phyloP scores from a whole-genome alignment of 2,888 invertebrate species.

The Calameuta pallipes region DNA sequence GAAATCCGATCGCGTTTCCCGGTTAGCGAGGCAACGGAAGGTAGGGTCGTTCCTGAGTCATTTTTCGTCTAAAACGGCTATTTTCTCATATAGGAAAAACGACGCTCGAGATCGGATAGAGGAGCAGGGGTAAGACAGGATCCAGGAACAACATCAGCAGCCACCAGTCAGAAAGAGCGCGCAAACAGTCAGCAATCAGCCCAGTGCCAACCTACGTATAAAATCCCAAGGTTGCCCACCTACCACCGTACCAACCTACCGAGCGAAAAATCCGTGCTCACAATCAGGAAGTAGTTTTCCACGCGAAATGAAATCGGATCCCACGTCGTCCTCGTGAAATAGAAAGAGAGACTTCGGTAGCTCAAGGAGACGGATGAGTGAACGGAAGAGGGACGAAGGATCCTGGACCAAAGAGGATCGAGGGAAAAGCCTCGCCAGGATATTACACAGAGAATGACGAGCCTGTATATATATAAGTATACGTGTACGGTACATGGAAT shows the following conservation, averaged over 20 bases:
- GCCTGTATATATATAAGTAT: too few relatives aligned
- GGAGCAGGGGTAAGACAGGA: too few relatives aligned
- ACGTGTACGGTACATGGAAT: too few relatives aligned
- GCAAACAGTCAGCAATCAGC: too few relatives aligned
- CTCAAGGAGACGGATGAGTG: slow-evolving; percentile 4
- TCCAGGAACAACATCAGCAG: too few relatives aligned
- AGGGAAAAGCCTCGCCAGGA: not conserved
- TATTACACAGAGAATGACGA: too few relatives aligned
- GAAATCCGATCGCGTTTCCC: slow-evolving; percentile 37
- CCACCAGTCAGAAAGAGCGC: too few relatives aligned
- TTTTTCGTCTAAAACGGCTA: slow-evolving; percentile 41
- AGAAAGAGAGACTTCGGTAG: not conserved
- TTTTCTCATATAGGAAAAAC: slow-evolving; percentile 32
- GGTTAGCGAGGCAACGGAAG: slow-evolving; percentile 40
- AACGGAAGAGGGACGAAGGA: slow-evolving; percentile 4
- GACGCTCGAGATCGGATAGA: not conserved
- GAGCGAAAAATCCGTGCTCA: slow-evolving; percentile 35
- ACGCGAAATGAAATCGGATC: slow-evolving; percentile 34
- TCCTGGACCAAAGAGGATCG: slow-evolving; percentile 6
- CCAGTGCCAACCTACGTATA: too few relatives aligned
- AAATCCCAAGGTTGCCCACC: too few relatives aligned
- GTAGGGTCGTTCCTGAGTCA: slow-evolving; percentile 23
- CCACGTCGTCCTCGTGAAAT: not conserved
- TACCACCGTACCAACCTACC: slow-evolving; percentile 3
- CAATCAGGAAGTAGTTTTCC: slow-evolving; percentile 46